Percentiles rank a stretch among this genome's conserved stretches.
phyloP scores from a whole-genome alignment of 2,113 vertebrate species.

The Chloropsis hardwickii region DNA sequence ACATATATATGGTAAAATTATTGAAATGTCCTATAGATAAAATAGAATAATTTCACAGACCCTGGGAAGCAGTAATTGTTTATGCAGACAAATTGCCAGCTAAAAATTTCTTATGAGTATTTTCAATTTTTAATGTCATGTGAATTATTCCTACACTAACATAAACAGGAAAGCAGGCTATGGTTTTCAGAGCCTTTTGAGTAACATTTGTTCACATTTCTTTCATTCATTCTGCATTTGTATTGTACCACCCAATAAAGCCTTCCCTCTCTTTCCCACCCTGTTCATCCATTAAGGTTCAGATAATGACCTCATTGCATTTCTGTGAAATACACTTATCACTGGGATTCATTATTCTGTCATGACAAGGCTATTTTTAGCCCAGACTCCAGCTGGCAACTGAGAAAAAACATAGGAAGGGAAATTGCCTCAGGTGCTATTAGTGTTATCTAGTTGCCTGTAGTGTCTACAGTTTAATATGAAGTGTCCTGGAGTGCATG shows the following conservation, averaged over 20 bases:
- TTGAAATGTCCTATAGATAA: not conserved
- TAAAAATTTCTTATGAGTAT: conserved; percentile 8
- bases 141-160: conserved; percentile 26
- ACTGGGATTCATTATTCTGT: conserved; percentile 46
- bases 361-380: conserved; percentile 46
- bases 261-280: not conserved
- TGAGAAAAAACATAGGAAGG: conserved; percentile 28
- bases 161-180: conserved; percentile 27
- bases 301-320: conserved; percentile 21
- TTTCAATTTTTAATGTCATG: conserved; percentile 52
- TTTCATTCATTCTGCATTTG: not conserved
- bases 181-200: conserved; percentile 32
- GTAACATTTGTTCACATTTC: not conserved
- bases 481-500: conserved; percentile 17
- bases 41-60: conserved; percentile 12
- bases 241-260: not conserved
- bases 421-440: conserved; percentile 35
- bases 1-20: conserved; percentile 1
- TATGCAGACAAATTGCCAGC: not conserved
- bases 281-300: conserved; percentile 31
- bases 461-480: conserved; percentile 41
- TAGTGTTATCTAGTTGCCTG: conserved; percentile 52
- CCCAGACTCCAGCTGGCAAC: conserved; percentile 29
- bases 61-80: conserved; percentile 1
- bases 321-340: not conserved